Percentiles rank a stretch among this genome's conserved stretches.
These are phyloP conservation scores for Theonella swinhoei DNA, from an alignment of 37 sponge, comb jelly and placozoan species.

Conservation along the genomic window DNA sequence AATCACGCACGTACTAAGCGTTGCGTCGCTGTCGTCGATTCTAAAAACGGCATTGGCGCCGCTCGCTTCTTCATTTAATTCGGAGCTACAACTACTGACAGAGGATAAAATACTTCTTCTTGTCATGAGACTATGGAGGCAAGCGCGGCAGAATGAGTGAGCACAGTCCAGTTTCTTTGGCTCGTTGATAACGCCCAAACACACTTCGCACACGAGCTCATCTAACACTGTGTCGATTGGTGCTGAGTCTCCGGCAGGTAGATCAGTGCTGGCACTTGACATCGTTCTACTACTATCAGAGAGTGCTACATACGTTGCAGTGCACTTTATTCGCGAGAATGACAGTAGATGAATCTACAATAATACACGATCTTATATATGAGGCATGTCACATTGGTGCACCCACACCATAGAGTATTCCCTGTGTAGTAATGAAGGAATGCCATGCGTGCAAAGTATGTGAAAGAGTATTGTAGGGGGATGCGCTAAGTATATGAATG, in stretches of 20 bases:
- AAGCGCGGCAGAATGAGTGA: conserved; percentile 11
- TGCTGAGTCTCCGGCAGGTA: too few species aligned
- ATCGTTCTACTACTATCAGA: too few species aligned
- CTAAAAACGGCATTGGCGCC: background rate
- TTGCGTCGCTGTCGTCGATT: background rate
- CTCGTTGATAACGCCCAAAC: background rate
- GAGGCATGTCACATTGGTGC: too few species aligned
- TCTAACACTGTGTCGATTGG: background rate
- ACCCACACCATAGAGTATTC: too few species aligned
- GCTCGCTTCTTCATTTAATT: background rate
- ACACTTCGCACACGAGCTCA: background rate
- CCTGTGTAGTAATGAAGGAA: too few species aligned
- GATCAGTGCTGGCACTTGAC: too few species aligned
- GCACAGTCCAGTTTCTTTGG: conserved; percentile 1
- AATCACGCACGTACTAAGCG: background rate
- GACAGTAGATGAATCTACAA: too few species aligned
- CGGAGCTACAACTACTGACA: background rate
- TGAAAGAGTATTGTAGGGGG: too few species aligned
- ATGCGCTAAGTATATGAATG: too few species aligned
- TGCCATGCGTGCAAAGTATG: too few species aligned
- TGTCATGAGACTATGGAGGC: background rate
- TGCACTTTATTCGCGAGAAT: too few species aligned
- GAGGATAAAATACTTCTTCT: background rate
- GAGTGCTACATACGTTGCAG: too few species aligned
- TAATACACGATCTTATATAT: conserved; percentile 4